Evolutionary conservation across 2,888 invertebrate genomes (phyloP).

Genomic region (Rhingia campestris): DNA sequence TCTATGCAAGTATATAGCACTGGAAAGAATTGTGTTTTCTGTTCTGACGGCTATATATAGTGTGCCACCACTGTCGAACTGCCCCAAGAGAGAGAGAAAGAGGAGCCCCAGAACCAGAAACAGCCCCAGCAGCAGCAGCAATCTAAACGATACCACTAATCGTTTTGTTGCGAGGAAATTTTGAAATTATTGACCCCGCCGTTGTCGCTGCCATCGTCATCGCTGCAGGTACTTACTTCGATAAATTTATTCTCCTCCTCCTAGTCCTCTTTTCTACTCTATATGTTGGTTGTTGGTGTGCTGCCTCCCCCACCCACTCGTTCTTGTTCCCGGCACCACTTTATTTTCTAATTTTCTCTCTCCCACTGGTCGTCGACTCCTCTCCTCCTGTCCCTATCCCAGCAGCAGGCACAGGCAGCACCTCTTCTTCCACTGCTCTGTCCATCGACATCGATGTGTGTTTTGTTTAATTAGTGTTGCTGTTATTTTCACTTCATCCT

Average conservation of each 20-base stretch:
- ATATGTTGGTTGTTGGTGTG: neutral
- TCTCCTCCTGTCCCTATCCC: neutral
- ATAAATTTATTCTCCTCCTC: slow-evolving; percentile 34
- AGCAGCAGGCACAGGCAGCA: neutral
- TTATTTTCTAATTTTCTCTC: slow-evolving; percentile 71
- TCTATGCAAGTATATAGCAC: slow-evolving; percentile 45
- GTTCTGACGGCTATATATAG: slow-evolving; percentile 50
- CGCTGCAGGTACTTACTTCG: slow-evolving; percentile 69
- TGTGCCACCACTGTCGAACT: slow-evolving; percentile 6
- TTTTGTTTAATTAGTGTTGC: slow-evolving; percentile 70
- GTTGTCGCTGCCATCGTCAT: slow-evolving; percentile 70
- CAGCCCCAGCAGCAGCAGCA: slow-evolving; percentile 5
- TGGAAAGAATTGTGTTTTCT: slow-evolving; percentile 51
- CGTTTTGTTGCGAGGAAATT: slow-evolving; percentile 74
- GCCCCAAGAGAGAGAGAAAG: neutral
- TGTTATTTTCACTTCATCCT: slow-evolving; percentile 71
- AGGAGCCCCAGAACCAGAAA: neutral
- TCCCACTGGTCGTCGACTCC: slow-evolving; percentile 10
- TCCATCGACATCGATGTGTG: slow-evolving; percentile 40
- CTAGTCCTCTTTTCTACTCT: neutral
- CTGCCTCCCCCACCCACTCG: slow-evolving; percentile 1
- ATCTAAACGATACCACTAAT: slow-evolving; percentile 59
- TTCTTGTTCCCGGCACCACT: slow-evolving; percentile 29
- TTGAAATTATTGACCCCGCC: slow-evolving; percentile 76
- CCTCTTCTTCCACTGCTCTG: slow-evolving; percentile 21